Base-by-base conservation (phyloP, 2,113 vertebrate species). In the Archocentrus centrarchus region DNA sequence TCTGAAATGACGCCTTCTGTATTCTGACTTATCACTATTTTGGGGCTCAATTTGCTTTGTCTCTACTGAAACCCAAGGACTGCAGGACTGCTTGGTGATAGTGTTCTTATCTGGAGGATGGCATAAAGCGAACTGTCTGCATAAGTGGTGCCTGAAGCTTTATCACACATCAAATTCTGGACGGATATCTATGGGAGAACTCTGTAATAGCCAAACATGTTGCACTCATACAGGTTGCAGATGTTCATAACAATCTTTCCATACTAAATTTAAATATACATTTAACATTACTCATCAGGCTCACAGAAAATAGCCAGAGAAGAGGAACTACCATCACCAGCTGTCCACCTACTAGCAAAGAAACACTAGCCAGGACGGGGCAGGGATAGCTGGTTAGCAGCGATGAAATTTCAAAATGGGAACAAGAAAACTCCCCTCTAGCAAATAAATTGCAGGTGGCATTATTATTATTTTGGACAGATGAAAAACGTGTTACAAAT, bases 321-420 rank as follows among this genome's bases (percentile, higher is more conserved):
- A 73, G 66, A 73, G 44, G 66, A 73, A 73, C 68, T 73, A 53
- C 44, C 47, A 32, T 27, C 47, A 55, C 68, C 27, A 73, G 20
- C 68, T 20, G 17, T 53, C 24, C 18, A 44, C 24, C 24, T 70
- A 44, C 20, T 50, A 14, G 30, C 53, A 50, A 70, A 50, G 68
- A 53, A 73, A 35, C 6, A 3, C 17, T 14, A 53, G 27, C 5
- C 17, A 55, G 68, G 68, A 55, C 53, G 47, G 47, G 11, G 17
- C 47, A n/a, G 17, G 27, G 68, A 10, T 20, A 20, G 44, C 44
- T 70, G 66, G 44, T 70, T 70, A 32, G 44, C 30, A 27, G 44
- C 11, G 44, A 17, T 20, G 30, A 24, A 9, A 17, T 6, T 73
- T 73, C 1, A 2, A 11, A 53, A 73, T 18, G 14, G 27, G 32